Conservation (phyloP, 2,113 vertebrate genomes). For the Sula dactylatra region DNA sequence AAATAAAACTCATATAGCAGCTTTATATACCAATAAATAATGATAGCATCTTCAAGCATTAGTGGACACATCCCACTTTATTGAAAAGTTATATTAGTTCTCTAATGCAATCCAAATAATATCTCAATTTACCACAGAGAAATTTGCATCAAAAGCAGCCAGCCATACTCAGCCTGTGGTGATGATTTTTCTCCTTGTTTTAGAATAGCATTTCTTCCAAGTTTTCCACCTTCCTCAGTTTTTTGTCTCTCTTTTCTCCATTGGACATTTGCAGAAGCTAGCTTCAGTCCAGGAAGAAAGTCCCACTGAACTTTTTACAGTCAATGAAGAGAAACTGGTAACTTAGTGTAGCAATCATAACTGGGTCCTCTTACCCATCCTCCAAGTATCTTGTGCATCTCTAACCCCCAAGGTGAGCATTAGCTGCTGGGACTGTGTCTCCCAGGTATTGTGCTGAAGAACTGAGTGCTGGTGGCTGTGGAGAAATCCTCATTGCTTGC, state of each 20-base stretch:
- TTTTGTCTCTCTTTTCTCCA: background rate
- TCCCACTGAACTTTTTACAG: background rate
- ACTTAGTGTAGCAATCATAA: background rate
- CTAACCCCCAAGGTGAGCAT: accelerated
- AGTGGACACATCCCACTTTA: background rate
- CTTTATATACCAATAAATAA: constrained; percentile 48
- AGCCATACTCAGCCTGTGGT: background rate
- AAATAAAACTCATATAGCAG: background rate
- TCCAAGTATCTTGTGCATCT: background rate
- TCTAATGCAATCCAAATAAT: background rate
- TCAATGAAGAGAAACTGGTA: background rate
- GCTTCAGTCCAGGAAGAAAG: background rate
- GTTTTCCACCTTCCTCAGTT: background rate
- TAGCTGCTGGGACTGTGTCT: background rate
- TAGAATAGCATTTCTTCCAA: background rate
- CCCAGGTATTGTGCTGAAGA: background rate
- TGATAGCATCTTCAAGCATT: constrained; percentile 3
- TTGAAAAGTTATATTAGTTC: background rate
- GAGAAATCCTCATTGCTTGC: background rate
- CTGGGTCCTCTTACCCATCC: background rate
- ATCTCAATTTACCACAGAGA: background rate
- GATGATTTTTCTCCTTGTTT: background rate
- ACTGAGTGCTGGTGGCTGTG: background rate
- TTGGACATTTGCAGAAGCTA: background rate
- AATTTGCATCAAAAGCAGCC: background rate